Evolutionary conservation across 2,797 vertebrate species (phyloP).

Genomic region (Ctenosaura bakeri): DNA sequence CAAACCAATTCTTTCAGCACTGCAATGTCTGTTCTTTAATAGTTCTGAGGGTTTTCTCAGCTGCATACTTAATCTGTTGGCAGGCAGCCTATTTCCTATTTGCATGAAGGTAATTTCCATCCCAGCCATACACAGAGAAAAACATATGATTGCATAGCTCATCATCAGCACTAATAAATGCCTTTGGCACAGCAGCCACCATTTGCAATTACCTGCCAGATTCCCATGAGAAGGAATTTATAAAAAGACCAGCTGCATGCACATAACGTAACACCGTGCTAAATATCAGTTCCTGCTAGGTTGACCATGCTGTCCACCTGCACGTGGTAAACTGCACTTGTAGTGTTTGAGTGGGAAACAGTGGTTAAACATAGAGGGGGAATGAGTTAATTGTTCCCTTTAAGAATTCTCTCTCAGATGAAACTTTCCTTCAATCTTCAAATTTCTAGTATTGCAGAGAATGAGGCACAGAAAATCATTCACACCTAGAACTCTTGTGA

Average conservation of each 20-base stretch:
- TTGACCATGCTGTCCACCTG: no score
- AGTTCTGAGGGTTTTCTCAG: neutral
- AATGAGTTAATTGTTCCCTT: no score
- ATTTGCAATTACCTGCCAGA: neutral
- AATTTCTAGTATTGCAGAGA: no score
- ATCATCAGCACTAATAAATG: neutral
- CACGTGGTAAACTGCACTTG: no score
- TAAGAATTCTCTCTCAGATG: no score
- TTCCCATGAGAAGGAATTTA: neutral
- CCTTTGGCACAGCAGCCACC: neutral
- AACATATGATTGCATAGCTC: neutral
- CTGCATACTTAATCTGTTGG: neutral
- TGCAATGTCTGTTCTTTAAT: neutral
- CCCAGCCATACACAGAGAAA: neutral
- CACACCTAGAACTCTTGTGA: no score
- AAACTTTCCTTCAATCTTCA: no score
- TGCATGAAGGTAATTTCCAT: neutral
- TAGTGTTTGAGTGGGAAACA: neutral
- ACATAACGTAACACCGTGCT: neutral
- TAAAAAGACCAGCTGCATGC: no score
- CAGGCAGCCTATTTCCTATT: neutral
- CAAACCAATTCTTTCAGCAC: neutral
- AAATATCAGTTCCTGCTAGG: neutral
- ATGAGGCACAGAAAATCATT: no score
- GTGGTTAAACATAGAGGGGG: no score